These are phyloP conservation scores for Phataginus tetradactyla DNA, from an alignment of 2,797 vertebrate genomes.

Conservation along the genomic window DNA sequence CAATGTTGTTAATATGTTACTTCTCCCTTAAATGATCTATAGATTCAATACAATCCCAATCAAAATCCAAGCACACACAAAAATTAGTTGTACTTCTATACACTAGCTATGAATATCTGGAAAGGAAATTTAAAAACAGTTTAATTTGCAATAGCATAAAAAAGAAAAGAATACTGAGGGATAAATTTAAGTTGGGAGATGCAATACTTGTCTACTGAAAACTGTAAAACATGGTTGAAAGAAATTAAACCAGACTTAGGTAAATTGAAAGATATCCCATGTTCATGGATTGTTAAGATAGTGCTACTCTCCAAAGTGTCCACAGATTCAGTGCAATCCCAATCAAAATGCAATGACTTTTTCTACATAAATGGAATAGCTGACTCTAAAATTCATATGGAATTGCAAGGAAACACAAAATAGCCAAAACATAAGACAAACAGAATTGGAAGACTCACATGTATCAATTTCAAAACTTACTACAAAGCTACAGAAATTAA, in stretches of 20 bases:
- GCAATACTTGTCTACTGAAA: background rate
- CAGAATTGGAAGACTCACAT: background rate
- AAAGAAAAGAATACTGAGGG: background rate
- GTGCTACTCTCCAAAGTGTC: background rate
- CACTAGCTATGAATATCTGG: background rate
- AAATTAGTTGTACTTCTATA: background rate
- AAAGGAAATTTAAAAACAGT: background rate
- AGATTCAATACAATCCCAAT: background rate
- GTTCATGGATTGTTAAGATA: background rate
- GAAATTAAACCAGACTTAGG: background rate
- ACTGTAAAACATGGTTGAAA: background rate
- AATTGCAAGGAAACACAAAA: background rate
- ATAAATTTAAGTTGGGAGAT: background rate
- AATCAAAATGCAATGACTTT: background rate
- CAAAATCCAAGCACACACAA: background rate
- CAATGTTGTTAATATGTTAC: background rate
- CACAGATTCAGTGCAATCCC: background rate
- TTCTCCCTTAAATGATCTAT: background rate
- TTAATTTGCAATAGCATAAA: background rate
- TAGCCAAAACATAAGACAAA: background rate
- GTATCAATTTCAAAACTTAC: background rate
- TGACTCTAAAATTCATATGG: background rate
- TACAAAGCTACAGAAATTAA: background rate
- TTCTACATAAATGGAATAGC: background rate
- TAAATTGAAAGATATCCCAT: background rate